These are phyloP conservation scores for Euphydryas editha DNA, from an alignment of 2,888 invertebrate genomes.

Conservation along the genomic window DNA sequence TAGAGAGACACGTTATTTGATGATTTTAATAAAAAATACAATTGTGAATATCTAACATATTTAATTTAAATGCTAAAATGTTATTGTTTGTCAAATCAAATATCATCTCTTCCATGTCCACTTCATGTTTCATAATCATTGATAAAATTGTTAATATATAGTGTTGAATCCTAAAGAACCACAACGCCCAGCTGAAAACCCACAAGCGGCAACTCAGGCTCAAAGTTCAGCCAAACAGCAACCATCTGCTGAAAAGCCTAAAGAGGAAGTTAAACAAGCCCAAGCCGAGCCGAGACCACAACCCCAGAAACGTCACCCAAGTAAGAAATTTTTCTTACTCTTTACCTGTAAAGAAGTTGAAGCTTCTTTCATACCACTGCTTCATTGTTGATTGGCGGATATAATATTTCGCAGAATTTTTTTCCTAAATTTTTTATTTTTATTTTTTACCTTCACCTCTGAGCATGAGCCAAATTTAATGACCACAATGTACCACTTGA, in stretches of 20 bases:
- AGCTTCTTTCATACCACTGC: too few relatives aligned
- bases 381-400: too few relatives aligned
- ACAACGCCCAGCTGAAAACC: constrained; percentile 41
- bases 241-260: not conserved
- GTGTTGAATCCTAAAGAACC: constrained; percentile 69
- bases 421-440: too few relatives aligned
- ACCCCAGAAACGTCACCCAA: constrained; percentile 50
- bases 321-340: constrained; percentile 51
- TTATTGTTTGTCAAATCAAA: too few relatives aligned
- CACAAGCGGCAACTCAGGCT: constrained; percentile 19
- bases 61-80: too few relatives aligned
- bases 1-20: too few relatives aligned
- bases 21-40: too few relatives aligned
- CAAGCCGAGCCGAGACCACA: constrained; percentile 22
- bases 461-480: too few relatives aligned
- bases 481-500: too few relatives aligned
- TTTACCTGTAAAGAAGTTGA: not conserved
- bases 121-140: constrained; percentile 33
- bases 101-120: constrained; percentile 54
- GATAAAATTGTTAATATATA: constrained; percentile 53
- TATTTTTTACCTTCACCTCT: too few relatives aligned
- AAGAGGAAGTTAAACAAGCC: constrained; percentile 10
- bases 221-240: constrained; percentile 8
- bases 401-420: too few relatives aligned
- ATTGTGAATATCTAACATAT: too few relatives aligned